Percentiles rank a stretch among this genome's conserved stretches.
These are phyloP conservation scores for Daubentonia madagascariensis DNA, from an alignment of 2,113 vertebrate genomes.

Conservation along the genomic window DNA sequence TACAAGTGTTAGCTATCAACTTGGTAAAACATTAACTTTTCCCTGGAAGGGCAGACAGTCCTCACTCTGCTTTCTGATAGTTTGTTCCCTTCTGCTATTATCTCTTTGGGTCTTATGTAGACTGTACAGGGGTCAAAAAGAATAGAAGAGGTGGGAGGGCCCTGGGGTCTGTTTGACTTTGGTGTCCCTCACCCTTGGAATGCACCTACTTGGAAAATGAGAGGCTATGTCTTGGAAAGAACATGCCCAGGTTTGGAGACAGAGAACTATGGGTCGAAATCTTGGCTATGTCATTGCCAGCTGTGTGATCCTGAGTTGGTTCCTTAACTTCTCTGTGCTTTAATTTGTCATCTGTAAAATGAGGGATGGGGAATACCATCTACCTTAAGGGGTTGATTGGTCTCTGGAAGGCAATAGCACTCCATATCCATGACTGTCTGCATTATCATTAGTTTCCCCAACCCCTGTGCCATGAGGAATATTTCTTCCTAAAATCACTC, in stretches of 20 bases:
- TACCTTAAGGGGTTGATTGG: neutral
- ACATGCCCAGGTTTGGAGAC: neutral
- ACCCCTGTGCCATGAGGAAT: neutral
- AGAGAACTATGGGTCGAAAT: neutral
- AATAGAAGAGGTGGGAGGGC: neutral
- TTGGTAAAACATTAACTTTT: neutral
- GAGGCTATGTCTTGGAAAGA: neutral
- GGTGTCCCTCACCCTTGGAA: neutral
- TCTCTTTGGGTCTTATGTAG: neutral
- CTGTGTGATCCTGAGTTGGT: neutral
- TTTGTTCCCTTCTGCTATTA: neutral
- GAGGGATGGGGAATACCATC: neutral
- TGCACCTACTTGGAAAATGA: neutral
- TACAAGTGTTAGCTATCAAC: neutral
- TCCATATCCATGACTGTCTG: neutral
- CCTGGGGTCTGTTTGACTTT: neutral
- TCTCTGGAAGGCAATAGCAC: neutral
- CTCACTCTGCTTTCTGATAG: neutral
- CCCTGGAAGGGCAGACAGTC: neutral
- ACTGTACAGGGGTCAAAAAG: neutral
- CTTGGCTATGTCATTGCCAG: neutral
- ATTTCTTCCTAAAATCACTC: neutral
- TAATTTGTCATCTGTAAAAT: neutral
- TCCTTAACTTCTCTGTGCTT: slow-evolving; percentile 10
- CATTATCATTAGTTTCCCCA: neutral